These are phyloP conservation scores for Norana najaformis DNA, from an alignment of 2,888 invertebrate genomes.

Conservation along the genomic window DNA sequence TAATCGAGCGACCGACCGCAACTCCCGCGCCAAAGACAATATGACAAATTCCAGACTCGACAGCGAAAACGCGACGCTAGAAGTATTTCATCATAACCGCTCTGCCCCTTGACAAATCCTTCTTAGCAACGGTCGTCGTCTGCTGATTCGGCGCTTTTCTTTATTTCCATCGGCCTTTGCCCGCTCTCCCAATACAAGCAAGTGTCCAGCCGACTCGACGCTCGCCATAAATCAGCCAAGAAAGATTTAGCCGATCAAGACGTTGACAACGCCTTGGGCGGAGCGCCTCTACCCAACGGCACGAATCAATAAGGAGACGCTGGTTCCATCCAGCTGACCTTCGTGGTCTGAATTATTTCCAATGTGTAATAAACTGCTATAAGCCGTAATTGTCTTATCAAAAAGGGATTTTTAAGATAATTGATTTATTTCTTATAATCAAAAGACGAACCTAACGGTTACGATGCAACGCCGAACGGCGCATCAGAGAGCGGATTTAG, in stretches of 20 bases:
- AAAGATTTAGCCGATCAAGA: slow-evolving; percentile 24
- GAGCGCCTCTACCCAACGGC: neutral
- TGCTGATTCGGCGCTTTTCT: neutral
- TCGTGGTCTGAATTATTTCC: slow-evolving; percentile 28
- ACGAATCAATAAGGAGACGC: neutral
- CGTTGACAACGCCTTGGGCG: neutral
- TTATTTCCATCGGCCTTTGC: neutral
- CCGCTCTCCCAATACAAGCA: neutral
- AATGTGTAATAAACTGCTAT: slow-evolving; percentile 27
- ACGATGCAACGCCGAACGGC: neutral
- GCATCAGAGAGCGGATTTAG: neutral
- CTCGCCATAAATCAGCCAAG: neutral
- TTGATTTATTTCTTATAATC: slow-evolving; percentile 28
- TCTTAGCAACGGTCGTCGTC: neutral
- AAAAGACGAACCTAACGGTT: neutral
- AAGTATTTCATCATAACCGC: slow-evolving; percentile 14
- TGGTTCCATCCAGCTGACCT: neutral
- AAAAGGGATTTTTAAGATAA: slow-evolving; percentile 27
- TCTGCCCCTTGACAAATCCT: neutral
- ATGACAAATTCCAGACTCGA: slow-evolving; percentile 19
- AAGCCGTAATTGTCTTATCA: slow-evolving; percentile 20
- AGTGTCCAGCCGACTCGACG: neutral
- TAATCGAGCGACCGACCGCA: neutral
- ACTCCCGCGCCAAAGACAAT: neutral
- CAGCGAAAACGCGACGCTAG: neutral